Evolutionary conservation across 2,888 invertebrate species (phyloP), one percentile per base, ranked within the genome.

Genomic region (Bembecia ichneumoniformis): DNA sequence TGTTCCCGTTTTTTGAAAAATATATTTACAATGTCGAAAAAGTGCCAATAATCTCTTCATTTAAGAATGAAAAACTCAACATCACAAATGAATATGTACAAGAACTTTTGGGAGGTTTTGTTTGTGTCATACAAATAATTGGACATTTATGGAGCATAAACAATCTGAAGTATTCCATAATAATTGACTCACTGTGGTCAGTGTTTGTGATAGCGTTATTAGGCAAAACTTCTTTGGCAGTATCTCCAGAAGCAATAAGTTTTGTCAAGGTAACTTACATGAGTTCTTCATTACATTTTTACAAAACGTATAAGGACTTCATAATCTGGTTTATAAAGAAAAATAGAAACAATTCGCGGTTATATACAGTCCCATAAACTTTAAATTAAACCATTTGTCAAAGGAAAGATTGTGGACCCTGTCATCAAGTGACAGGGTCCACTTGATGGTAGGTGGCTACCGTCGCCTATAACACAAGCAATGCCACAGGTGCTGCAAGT

Each of bases 1-100:
- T 82, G 78, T 87, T 86, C 77, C 86, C 87, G 55, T 60, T 62
- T n/a, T 58, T 81, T 66, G 74, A 77, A 63, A 62, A 63, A 58
- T 75, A 74, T 68, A 58, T 71, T 56, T 63, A 68, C 65, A 71
- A 77, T 62, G 61, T 75, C 54, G 61, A 74, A 62, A 66, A 64
- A 55, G 66, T 55, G 53, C 65, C 56, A 58, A 62, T 58, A 59
- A 63, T 58, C 66, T 70, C 52, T 57, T 64, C 62, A 56, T 52
- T 59, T 68, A 56, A 66, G 64, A 62, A 64, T 55, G 63, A 63
- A 60, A 65, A 61, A 50, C 54, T 68, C 65, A 70, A 71, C 50
- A 53, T 64, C 62, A 49, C 70, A 53, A 78, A 72, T 62, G 66
- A 71, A 56, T 62, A 68, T 57, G 70, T 64, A 35, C 86, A 87